A percentile compares a stretch with the other conserved stretches of the same genome.
Evolutionary conservation across 2,888 invertebrate species (phyloP).

Genomic region (Neria commutata): DNA sequence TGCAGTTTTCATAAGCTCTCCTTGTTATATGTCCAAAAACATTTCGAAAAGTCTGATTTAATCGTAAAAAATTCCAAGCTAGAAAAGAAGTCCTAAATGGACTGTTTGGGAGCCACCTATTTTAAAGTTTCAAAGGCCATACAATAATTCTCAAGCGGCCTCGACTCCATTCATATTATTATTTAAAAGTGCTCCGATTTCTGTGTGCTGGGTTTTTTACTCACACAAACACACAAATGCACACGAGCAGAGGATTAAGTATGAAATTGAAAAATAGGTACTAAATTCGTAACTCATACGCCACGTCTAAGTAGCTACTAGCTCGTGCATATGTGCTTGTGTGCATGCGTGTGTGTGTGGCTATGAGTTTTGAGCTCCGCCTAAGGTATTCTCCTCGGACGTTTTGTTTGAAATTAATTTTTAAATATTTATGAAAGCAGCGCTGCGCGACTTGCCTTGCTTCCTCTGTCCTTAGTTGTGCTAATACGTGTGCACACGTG

Average conservation of each 20-base stretch:
- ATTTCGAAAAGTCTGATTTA: neutral
- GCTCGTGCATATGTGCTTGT: constrained; percentile 3
- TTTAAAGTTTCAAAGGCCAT: neutral
- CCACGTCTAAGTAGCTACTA: no score
- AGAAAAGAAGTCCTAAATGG: constrained; percentile 1
- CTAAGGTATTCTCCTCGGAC: no score
- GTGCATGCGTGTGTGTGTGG: neutral
- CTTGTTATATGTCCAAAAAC: no score
- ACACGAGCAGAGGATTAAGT: constrained; percentile 52
- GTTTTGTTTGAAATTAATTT: constrained; percentile 53
- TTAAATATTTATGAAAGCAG: constrained; percentile 54
- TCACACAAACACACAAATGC: constrained; percentile 48
- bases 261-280: constrained; percentile 52
- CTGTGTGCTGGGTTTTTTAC: no score
- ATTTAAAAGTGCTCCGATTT: no score
- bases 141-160: neutral
- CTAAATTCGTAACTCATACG: constrained; percentile 3
- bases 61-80: neutral
- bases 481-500: constrained; percentile 5
- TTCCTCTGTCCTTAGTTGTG: constrained; percentile 36
- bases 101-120: neutral
- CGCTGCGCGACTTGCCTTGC: constrained; percentile 18
- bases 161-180: no score
- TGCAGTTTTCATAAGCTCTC: no score
- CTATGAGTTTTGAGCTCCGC: no score